Percentiles rank a stretch among this genome's conserved stretches.
phyloP scores from a whole-genome alignment of 2,888 invertebrate genomes.

The Seira musarum region DNA sequence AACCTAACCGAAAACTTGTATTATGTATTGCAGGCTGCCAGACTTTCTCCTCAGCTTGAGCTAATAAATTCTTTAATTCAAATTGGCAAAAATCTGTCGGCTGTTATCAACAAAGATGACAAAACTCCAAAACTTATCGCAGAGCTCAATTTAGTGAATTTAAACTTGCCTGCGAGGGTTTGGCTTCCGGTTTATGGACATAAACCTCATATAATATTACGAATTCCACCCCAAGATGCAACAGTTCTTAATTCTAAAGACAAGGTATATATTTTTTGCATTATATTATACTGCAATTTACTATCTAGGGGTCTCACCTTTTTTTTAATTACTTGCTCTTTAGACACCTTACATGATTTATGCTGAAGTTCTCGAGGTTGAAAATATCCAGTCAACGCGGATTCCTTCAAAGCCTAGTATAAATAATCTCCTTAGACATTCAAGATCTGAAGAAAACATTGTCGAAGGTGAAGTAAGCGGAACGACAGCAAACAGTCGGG shows the following conservation, averaged over 20 bases:
- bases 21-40: conserved; percentile 78
- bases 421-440: conserved; percentile 89
- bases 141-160: conserved; percentile 92
- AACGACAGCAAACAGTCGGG: neutral
- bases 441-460: conserved; percentile 95
- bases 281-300: no score
- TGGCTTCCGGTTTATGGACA: conserved; percentile 94
- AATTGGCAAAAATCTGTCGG: conserved; percentile 87
- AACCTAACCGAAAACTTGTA: no score
- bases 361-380: conserved; percentile 94
- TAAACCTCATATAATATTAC: conserved; percentile 91
- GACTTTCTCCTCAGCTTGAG: conserved; percentile 87
- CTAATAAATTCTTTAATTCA: conserved; percentile 90
- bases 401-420: conserved; percentile 85
- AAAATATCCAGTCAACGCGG: conserved; percentile 86
- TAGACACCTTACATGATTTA: conserved; percentile 98
- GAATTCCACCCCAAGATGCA: conserved; percentile 97
- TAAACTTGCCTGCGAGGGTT: conserved; percentile 96
- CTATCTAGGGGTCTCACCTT: no score
- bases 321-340: conserved; percentile 55
- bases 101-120: conserved; percentile 89
- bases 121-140: conserved; percentile 94
- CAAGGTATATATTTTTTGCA: conserved; percentile 78
- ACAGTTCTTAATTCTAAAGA: conserved; percentile 99
- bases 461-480: conserved; percentile 72